Base-by-base conservation (phyloP, 2,888 invertebrate genomes). In the Ditylenchus weischeri region DNA sequence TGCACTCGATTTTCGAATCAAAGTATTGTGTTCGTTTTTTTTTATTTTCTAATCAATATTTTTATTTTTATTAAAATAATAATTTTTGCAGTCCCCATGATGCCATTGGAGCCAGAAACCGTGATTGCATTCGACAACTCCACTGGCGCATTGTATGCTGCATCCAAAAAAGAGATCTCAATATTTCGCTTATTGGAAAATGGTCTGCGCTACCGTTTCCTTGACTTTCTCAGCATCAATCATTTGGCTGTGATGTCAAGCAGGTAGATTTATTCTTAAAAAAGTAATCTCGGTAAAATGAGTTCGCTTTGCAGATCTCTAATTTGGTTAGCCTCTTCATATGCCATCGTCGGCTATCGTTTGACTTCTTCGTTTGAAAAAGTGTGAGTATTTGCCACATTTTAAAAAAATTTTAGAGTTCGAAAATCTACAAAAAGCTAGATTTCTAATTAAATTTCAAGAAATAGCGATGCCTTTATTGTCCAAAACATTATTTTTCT, bases 311-410 rank as follows among this genome's bases (percentile, higher is more conserved):
- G 13, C 43, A 62, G 74, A 65, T 74, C 79, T 0, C 63, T 74
- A 0, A 66, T 81, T n/a, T 47, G 80, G 38, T 64, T 82, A 13
- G 76, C 79, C 21, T 73, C 76, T 1, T 68, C 78, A 8, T 81
- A 80, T 65, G 72, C 76, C 59, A 76, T 81, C 8, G 68, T 74
- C 0, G 73, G 78, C 11, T 80, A 79, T 69, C 76, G 81, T 10
- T 49, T 79, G 19, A 78, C 81, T 7, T 76, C 76, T 48, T 76
- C 79, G 5, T 78, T 82, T 69, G 77, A 80, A 62, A 76, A 75
- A 66, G 69, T 75, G 79, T 80, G 60, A 62, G 75, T n/a, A 43
- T 43, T 43, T 38, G 7, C 38, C 11, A 38, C 11, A 11, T 38
- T 38, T 38, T 11, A 11, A 8, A 38, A 48, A 2, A 18, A n/a